Conservation (phyloP, 2,888 invertebrate species). For the Oasisia sp. region DNA sequence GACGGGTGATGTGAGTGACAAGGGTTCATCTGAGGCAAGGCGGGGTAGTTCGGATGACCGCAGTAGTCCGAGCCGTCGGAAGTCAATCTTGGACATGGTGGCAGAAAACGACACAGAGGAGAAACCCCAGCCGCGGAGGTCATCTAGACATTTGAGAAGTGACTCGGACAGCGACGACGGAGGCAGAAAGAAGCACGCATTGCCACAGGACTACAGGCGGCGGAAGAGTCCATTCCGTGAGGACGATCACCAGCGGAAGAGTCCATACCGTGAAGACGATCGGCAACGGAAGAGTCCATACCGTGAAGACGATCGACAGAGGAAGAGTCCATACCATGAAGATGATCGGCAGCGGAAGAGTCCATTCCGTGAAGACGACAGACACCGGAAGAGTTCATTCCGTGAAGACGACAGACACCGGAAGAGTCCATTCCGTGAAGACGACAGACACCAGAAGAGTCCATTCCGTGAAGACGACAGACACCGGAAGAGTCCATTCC, state of each 20-base stretch:
- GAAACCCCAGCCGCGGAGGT: neutral
- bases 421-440: neutral
- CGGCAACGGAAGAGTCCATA: neutral
- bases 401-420: neutral
- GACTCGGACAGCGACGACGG: neutral
- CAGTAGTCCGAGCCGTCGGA: neutral
- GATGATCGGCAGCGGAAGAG: neutral
- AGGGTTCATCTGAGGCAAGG: neutral
- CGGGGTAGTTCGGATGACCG: neutral
- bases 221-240: neutral
- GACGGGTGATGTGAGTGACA: neutral
- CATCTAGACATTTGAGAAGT: neutral
- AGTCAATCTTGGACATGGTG: conserved; percentile 17
- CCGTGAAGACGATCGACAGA: no score
- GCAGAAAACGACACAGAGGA: neutral
- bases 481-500: neutral
- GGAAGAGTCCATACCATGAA: neutral
- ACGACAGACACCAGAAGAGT: neutral
- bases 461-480: no score
- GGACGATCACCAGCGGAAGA: neutral
- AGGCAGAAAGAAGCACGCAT: neutral
- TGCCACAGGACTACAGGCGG: neutral
- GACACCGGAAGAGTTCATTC: neutral
- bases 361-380: neutral
- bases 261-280: neutral